Evolutionary conservation across 2,888 invertebrate species (phyloP).

Genomic region (Orchestes rusci): DNA sequence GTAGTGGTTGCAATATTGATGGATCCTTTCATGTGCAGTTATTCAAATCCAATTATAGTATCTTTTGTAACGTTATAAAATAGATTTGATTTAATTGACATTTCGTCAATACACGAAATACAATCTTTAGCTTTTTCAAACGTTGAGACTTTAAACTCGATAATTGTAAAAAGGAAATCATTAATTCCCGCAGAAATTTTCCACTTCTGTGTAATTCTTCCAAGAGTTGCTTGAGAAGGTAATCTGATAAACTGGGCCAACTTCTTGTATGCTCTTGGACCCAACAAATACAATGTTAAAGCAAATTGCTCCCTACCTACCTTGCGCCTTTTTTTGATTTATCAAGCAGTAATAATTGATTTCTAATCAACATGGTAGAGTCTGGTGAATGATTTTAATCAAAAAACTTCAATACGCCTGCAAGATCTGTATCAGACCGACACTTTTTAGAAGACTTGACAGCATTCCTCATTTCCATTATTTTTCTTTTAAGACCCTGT

Average conservation of each 20-base stretch:
- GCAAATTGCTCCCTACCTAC: too few species aligned
- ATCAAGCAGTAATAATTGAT: too few species aligned
- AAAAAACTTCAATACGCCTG: slow-evolving; percentile 1
- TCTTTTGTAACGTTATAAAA: slow-evolving; percentile 3
- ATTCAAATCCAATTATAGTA: slow-evolving; percentile 1
- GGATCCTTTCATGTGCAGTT: too few species aligned
- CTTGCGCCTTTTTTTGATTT: not conserved
- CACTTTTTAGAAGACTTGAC: too few species aligned
- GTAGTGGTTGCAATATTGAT: slow-evolving; percentile 6
- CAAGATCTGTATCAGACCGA: too few species aligned
- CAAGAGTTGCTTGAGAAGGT: too few species aligned
- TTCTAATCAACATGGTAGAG: too few species aligned
- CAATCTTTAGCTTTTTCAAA: slow-evolving; percentile 1
- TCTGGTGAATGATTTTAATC: slow-evolving; percentile 2
- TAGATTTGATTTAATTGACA: slow-evolving; percentile 4
- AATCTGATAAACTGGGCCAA: slow-evolving; percentile 6
- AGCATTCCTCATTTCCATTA: too few species aligned
- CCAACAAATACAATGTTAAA: too few species aligned
- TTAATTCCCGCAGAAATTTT: slow-evolving; percentile 5
- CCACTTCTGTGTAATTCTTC: slow-evolving; percentile 7
- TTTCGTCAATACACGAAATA: not conserved
- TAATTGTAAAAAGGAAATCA: slow-evolving; percentile 7
- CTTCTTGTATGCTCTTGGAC: slow-evolving; percentile 9
- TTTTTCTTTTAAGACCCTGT: too few species aligned
- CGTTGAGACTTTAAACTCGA: slow-evolving; percentile 4